These are phyloP conservation scores for Phasia obesa DNA, from an alignment of 2,888 invertebrate species.

Conservation along the genomic window DNA sequence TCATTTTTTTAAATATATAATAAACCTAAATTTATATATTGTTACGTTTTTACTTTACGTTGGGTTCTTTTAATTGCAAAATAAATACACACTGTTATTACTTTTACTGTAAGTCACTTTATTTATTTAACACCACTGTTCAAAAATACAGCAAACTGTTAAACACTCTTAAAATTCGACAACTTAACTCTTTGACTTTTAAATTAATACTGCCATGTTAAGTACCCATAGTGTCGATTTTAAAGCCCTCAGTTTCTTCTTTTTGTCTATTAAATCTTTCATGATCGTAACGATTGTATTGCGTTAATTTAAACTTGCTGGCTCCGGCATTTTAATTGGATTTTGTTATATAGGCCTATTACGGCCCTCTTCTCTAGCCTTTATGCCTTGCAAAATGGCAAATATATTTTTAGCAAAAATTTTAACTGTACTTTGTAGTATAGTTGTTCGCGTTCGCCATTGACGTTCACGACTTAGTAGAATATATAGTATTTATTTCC, in stretches of 20 bases:
- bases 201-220: conserved; percentile 99
- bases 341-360: conserved; percentile 84
- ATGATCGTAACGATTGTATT: conserved; percentile 99
- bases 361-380: conserved; percentile 95
- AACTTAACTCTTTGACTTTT: too few species aligned
- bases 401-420: conserved; percentile 96
- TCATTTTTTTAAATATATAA: too few species aligned
- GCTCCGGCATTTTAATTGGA: conserved; percentile 83
- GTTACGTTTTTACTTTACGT: too few species aligned
- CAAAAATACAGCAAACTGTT: too few species aligned
- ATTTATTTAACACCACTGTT: too few species aligned
- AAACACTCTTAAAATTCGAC: too few species aligned
- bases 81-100: too few species aligned
- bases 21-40: too few species aligned
- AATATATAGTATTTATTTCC: too few species aligned
- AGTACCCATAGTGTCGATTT: conserved; percentile 99
- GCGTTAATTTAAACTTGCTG: conserved; percentile 83
- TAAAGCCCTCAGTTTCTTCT: conserved; percentile 99
- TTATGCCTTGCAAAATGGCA: conserved; percentile 94
- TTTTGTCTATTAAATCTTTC: conserved; percentile 96
- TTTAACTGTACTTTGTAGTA: conserved; percentile 97
- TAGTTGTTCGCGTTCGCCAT: conserved; percentile 97
- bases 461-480: conserved; percentile 97
- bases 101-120: too few species aligned
- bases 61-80: too few species aligned